Percentiles rank a stretch among this genome's conserved stretches.
Evolutionary conservation across 2,113 vertebrate species (phyloP).

Genomic region (Prochilodus magdalenae): DNA sequence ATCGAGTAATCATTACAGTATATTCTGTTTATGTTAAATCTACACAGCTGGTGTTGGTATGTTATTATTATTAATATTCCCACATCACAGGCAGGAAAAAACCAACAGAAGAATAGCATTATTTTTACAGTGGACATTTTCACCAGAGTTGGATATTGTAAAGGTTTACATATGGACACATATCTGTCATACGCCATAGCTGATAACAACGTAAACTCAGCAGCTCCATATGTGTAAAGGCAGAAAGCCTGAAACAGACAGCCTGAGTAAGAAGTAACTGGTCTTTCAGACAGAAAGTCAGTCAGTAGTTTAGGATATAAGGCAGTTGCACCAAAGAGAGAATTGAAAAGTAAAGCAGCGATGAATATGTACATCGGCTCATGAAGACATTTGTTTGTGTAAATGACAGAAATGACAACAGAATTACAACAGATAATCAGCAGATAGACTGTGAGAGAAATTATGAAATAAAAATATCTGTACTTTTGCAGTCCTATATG

Average conservation of each 20-base stretch:
- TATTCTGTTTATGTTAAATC: slow-evolving; percentile 15
- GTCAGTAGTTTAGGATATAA: slow-evolving; percentile 20
- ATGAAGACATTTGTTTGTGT: slow-evolving; percentile 7
- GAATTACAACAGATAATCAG: slow-evolving; percentile 8
- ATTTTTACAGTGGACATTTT: slow-evolving; percentile 8
- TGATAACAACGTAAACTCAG: slow-evolving; percentile 19
- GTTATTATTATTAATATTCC: not conserved
- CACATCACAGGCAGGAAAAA: not conserved
- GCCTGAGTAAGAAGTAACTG: not conserved
- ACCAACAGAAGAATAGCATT: slow-evolving; percentile 4
- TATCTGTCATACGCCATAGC: slow-evolving; percentile 39
- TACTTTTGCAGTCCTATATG: slow-evolving; percentile 30
- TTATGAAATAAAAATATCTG: slow-evolving; percentile 37
- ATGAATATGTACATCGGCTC: slow-evolving; percentile 36
- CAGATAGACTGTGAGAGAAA: slow-evolving; percentile 6
- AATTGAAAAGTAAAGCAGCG: slow-evolving; percentile 26
- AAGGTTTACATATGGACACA: slow-evolving; percentile 36
- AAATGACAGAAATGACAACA: slow-evolving; percentile 32
- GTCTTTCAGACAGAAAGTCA: slow-evolving; percentile 16
- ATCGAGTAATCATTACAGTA: slow-evolving; percentile 30
- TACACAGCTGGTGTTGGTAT: not conserved
- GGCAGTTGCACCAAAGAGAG: slow-evolving; percentile 8
- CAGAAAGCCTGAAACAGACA: slow-evolving; percentile 13
- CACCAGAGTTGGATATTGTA: slow-evolving; percentile 13
- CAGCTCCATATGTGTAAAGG: not conserved